Evolutionary conservation across 2,113 vertebrate genomes (phyloP), one percentile per base, ranked within the genome.

Genomic region (Charadrius vociferus): DNA sequence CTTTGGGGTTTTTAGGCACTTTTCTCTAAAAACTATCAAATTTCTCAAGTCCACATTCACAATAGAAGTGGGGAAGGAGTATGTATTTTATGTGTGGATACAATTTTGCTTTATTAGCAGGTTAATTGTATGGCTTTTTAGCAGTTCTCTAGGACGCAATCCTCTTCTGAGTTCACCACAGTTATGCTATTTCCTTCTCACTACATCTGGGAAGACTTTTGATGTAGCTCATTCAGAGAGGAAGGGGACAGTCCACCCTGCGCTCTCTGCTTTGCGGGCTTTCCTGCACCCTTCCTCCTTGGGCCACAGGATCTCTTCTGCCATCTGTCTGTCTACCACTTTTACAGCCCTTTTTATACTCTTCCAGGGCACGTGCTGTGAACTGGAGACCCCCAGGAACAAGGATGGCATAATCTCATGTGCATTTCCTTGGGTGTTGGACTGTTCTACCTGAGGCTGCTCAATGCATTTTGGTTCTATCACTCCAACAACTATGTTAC

Each of bases 191-290:
- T 71, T 84, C 53, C 17, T 73, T 71, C 36, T 90, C 3, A 50
- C 13, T 65, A 8, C 20, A 12, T 26, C 29, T 93, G 39, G 17
- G 13, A 63, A 68, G 47, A 39, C 14, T 84, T 82, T 39, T 34
- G 55, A 24, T 50, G 50, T 36, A 71, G 24, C 14, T 83, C 10
- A 43, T 74, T 66, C 58, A 86, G 21, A 23, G 53, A 77, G 8
- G 39, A 78, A 55, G 34, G 15, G 8, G 10, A 34, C 0, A 1
- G 6, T 0, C 0, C 9, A 41, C 3, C 4, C n/a, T 77, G 27
- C 5, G 24, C 6, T 24, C 12, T 68, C n/a, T 77, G 14, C 12
- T 88, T n/a, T 63, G 22, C 7, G 14, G 20, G 0, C 4, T 68
- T 93, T 83, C 27, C 53, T 61, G 13, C 8, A 55, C 20, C 16